A percentile compares a stretch with the other conserved stretches of the same genome.
Evolutionary conservation across 2,113 vertebrate species (phyloP).

Genomic region (Oryzias javanicus): DNA sequence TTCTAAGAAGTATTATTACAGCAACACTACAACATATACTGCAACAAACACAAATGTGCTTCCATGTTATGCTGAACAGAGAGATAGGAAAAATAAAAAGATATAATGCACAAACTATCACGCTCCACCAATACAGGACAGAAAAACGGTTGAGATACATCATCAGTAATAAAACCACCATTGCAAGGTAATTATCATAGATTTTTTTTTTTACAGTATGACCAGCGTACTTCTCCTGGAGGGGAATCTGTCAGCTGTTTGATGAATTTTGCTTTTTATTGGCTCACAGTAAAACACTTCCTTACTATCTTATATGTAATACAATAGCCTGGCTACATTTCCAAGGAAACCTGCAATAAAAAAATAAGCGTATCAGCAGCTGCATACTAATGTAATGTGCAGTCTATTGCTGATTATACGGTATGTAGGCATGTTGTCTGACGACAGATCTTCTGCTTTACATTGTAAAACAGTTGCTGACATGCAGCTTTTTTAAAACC

Average conservation of each 20-base stretch:
- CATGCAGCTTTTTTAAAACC: constrained; percentile 2
- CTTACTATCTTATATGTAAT: constrained; percentile 61
- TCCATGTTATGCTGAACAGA: too few species aligned
- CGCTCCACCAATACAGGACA: constrained; percentile 10
- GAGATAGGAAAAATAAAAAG: too few species aligned
- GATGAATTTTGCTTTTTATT: constrained; percentile 77
- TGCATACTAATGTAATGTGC: constrained; percentile 66
- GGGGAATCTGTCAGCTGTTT: constrained; percentile 67
- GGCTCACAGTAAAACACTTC: constrained; percentile 67
- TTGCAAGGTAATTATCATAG: constrained; percentile 75
- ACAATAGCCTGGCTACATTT: constrained; percentile 66
- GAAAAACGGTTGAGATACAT: constrained; percentile 48
- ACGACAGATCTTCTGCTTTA: constrained; percentile 33
- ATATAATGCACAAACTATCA: too few species aligned
- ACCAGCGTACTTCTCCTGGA: constrained; percentile 69
- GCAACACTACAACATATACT: too few species aligned
- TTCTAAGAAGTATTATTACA: too few species aligned
- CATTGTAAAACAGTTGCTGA: constrained; percentile 18
- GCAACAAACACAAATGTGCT: too few species aligned
- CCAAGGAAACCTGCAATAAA: constrained; percentile 60
- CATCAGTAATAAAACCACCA: constrained; percentile 77
- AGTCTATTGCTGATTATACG: constrained; percentile 41
- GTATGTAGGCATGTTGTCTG: constrained; percentile 32
- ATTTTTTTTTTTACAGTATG: constrained; percentile 76
- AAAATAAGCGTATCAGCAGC: constrained; percentile 64